Conservation (phyloP, 1,140 invertebrate genomes). For the Chrysomallon squamiferum region DNA sequence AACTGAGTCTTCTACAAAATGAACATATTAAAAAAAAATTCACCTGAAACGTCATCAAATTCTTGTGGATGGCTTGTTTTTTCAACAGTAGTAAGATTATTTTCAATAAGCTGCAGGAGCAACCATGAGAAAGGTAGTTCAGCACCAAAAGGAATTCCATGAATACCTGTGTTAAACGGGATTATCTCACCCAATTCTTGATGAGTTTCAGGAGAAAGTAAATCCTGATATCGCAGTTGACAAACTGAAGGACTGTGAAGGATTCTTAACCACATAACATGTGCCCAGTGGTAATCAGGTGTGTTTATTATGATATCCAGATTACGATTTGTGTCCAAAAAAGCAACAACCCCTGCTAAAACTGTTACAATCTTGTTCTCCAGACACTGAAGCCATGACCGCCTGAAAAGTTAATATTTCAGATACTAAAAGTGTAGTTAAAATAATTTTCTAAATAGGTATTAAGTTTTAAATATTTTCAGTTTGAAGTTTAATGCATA, state of each 20-base stretch:
- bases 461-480: too few species aligned
- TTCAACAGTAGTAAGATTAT: slow-evolving; percentile 10
- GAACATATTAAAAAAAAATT: too few species aligned
- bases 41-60: too few species aligned
- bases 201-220: slow-evolving; percentile 22
- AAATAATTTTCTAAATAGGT: too few species aligned
- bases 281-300: slow-evolving; percentile 15
- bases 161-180: slow-evolving; percentile 19
- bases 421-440: too few species aligned
- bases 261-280: slow-evolving; percentile 26
- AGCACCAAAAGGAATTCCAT: slow-evolving; percentile 15
- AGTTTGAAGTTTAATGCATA: too few species aligned
- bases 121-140: slow-evolving; percentile 48
- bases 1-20: too few species aligned
- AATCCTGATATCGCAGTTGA: slow-evolving; percentile 18
- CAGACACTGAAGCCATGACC: slow-evolving; percentile 31
- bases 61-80: neutral
- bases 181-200: slow-evolving; percentile 32
- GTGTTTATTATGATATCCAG: slow-evolving; percentile 33
- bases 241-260: slow-evolving; percentile 13
- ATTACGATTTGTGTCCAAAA: slow-evolving; percentile 45
- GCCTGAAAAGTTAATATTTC: slow-evolving; percentile 15
- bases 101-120: slow-evolving; percentile 33
- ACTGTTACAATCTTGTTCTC: slow-evolving; percentile 43
- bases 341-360: slow-evolving; percentile 42